A percentile compares a stretch with the other conserved stretches of the same genome.
Conservation (phyloP, 1,140 invertebrate species). For the Schmidtea mediterranea region DNA sequence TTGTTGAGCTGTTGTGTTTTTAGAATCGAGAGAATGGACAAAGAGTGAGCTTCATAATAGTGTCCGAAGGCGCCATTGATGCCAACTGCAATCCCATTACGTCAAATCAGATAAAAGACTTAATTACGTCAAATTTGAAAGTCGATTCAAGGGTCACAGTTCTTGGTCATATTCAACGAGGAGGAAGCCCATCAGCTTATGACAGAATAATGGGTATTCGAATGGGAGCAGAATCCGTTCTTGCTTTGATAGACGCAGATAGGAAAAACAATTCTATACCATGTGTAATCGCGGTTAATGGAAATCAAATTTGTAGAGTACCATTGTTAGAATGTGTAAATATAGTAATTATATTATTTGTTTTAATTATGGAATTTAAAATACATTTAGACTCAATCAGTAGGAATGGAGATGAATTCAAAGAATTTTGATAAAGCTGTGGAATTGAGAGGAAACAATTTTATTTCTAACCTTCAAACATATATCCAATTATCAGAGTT, state of each 20-base stretch:
- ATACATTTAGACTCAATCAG: slow-evolving; percentile 47
- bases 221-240: slow-evolving; percentile 92
- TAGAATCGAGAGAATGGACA: slow-evolving; percentile 68
- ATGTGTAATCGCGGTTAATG: slow-evolving; percentile 82
- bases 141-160: slow-evolving; percentile 93
- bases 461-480: slow-evolving; percentile 72
- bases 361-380: neutral
- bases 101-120: slow-evolving; percentile 51
- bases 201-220: slow-evolving; percentile 88
- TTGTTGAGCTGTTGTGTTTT: too few species aligned
- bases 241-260: slow-evolving; percentile 84
- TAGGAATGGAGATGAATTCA: slow-evolving; percentile 51
- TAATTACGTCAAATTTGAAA: slow-evolving; percentile 63
- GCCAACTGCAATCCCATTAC: slow-evolving; percentile 68
- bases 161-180: slow-evolving; percentile 82
- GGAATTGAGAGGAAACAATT: slow-evolving; percentile 50
- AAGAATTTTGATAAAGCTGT: slow-evolving; percentile 78
- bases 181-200: slow-evolving; percentile 92
- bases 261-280: slow-evolving; percentile 47
- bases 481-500: slow-evolving; percentile 83
- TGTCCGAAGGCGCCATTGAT: slow-evolving; percentile 91
- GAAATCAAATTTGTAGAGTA: slow-evolving; percentile 80
- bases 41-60: slow-evolving; percentile 87
- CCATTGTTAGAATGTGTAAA: slow-evolving; percentile 92
- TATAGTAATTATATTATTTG: slow-evolving; percentile 29